Base-by-base conservation (phyloP, 2,888 invertebrate genomes). In the Ormyrus nitidulus region DNA sequence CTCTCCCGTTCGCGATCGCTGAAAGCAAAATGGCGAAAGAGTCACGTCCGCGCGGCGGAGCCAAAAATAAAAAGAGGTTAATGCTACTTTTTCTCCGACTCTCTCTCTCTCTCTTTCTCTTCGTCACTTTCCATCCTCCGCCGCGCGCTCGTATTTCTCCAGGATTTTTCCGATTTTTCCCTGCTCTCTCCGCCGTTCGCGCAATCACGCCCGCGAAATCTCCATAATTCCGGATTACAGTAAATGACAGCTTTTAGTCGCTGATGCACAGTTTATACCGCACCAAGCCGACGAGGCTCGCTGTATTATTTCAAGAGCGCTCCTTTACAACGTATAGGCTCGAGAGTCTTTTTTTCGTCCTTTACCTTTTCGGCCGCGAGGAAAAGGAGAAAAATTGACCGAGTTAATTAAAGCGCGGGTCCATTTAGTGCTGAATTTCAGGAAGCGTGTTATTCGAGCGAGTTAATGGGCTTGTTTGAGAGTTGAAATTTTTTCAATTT, bases 171-270 rank as follows among this genome's bases (percentile, higher is more conserved):
- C 34, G 34, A 34, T 34, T 34, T 51, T 19, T 76, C 51, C 49
- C 76, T 73, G 56, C 10, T 49, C 48, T 58, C 58, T 9, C 46
- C 64, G 69, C 48, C 13, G 48, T 69, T 72, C 59, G 66, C 54
- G 79, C 79, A 70, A 79, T 79, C 73, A 73, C 73, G 53, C 71
- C 82, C 84, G 83, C 84, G 84, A 83, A 87, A 90, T 89, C 86
- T 88, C 88, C 90, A 89, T 89, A 90, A 90, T 90, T 89, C 88
- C 86, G 85, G 88, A 88, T 89, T 89, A 89, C 86, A 86, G 87
- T 88, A 90, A 90, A 90, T 89, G 89, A 90, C 89, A 89, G 89
- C 89, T 90, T 89, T 90, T 88, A 90, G 85, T 86, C 34, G 87
- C 85, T 88, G 89, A 90, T 89, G 89, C 88, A 86, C 87, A 87